Evolutionary conservation across 2,113 vertebrate species (phyloP), one percentile per base, ranked within the genome.

Genomic region (Eublepharis macularius): DNA sequence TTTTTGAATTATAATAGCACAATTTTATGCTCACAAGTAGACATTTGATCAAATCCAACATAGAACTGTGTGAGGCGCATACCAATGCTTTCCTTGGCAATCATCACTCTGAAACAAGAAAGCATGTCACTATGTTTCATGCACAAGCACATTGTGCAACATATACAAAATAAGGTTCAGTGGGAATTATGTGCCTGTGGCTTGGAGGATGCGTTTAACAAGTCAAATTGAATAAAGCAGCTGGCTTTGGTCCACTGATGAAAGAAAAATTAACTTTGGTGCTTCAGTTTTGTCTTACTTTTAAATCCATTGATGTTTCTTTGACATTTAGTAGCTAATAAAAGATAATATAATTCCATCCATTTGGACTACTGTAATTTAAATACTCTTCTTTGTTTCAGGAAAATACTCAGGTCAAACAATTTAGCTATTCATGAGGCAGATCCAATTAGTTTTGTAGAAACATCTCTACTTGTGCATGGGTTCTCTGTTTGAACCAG

Each of bases 1-100:
- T 94, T 21, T 90, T 57, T 88, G 78, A 85, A 19, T 57, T 70
- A 66, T 88, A 89, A 54, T 86, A 88, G 86, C 8, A 81, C 70
- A 87, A 81, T 87, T 90, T 91, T 89, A 90, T 29, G 82, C 68
- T 90, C 86, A 91, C 83, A 90, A 89, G 90, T 90, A 76, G 83
- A 90, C 82, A 80, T 84, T 89, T 90, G 90, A 90, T 81, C 85
- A 92, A 93, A 91, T 91, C 88, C 92, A 91, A 88, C 86, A 91
- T 29, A 1, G 3, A 89, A 88, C 69, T 83, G 84, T 88, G 88
- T 63, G 88, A 82, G 75, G 87, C 76, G 83, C 1, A 90, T 36
- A 90, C n/a, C 84, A 80, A 85, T 47, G 65, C 34, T 57, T 84
- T 91, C 85, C 85, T 92, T 89, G 81, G 83, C 84, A 57, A 91